A percentile compares a stretch with the other conserved stretches of the same genome.
Conservation (phyloP, 37 sponge, comb jelly and placozoan genomes). For the Spongilla lacustris region DNA sequence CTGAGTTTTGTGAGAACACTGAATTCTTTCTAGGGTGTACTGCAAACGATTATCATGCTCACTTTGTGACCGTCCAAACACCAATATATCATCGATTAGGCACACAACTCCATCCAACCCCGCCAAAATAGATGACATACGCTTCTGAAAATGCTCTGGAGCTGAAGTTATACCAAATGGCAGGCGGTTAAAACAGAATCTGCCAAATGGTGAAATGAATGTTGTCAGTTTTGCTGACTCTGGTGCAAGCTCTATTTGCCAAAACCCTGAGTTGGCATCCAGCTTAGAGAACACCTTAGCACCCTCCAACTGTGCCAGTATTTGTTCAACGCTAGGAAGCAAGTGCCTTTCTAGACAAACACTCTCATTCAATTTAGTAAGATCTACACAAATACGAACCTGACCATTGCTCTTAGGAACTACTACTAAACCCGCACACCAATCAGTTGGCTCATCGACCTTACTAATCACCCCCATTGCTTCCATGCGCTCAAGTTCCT, state of each 20-base stretch:
- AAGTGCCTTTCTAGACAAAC: conserved; percentile 26
- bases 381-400: conserved; percentile 46
- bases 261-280: conserved; percentile 50
- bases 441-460: conserved; percentile 29
- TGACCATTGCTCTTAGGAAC: conserved; percentile 20
- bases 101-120: conserved; percentile 41
- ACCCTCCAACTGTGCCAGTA: conserved; percentile 22
- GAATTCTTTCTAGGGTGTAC: conserved; percentile 3
- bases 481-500: conserved; percentile 45
- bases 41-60: conserved; percentile 42
- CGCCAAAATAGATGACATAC: conserved; percentile 18
- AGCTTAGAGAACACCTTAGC: conserved; percentile 42
- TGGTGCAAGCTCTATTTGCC: conserved; percentile 38
- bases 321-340: conserved; percentile 48
- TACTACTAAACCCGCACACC: conserved; percentile 43
- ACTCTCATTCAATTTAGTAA: conserved; percentile 49
- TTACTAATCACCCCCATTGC: conserved; percentile 15
- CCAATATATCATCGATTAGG: conserved; percentile 31
- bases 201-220: conserved; percentile 44
- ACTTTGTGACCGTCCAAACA: conserved; percentile 7
- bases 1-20: conserved; percentile 2
- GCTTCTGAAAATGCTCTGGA: conserved; percentile 42
- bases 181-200: conserved; percentile 37
- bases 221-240: conserved; percentile 36
- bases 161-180: conserved; percentile 42